These are phyloP conservation scores for Drosophila mettleri DNA, from an alignment of 2,888 invertebrate genomes.

Conservation along the genomic window DNA sequence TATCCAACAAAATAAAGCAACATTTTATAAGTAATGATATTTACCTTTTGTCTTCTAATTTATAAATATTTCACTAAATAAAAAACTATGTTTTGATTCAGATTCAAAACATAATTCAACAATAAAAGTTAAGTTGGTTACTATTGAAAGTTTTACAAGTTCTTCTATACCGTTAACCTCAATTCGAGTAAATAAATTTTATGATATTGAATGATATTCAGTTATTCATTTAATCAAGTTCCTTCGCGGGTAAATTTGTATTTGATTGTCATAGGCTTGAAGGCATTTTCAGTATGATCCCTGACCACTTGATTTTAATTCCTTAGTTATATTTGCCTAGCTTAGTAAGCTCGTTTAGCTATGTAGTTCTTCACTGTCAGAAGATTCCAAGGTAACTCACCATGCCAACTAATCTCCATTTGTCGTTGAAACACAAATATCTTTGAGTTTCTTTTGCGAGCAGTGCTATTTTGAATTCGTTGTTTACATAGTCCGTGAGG, in stretches of 20 bases:
- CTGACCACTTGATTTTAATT: slow-evolving; percentile 3
- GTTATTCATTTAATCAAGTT: background rate
- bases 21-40: background rate
- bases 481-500: slow-evolving; percentile 84
- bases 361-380: background rate
- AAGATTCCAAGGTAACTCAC: slow-evolving; percentile 83
- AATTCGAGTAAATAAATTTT: background rate
- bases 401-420: slow-evolving; percentile 90
- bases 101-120: no score
- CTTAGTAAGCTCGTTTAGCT: background rate
- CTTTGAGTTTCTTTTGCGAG: slow-evolving; percentile 89
- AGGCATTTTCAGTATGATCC: background rate
- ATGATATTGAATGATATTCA: no score
- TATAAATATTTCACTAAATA: no score
- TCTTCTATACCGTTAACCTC: background rate
- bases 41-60: no score
- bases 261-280: background rate
- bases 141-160: background rate
- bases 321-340: slow-evolving; percentile 6
- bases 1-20: background rate
- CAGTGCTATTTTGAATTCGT: slow-evolving; percentile 85
- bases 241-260: background rate
- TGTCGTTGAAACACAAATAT: slow-evolving; percentile 91
- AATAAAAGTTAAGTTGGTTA: background rate
- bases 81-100: no score